Conservation (phyloP, 2,113 vertebrate species). For the Dicentrarchus labrax region DNA sequence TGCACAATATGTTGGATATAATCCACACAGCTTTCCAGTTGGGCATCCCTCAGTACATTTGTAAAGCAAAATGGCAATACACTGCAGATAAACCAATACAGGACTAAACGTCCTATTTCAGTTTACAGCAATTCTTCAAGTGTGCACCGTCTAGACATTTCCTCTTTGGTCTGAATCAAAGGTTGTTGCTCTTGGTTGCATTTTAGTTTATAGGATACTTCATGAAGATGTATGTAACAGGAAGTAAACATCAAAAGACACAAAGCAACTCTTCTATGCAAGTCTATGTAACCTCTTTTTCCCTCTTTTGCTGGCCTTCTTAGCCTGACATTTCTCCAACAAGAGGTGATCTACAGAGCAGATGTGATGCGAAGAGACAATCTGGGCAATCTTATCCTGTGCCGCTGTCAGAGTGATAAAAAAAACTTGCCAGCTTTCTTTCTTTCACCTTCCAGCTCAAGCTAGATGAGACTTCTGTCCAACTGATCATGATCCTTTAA, state of each 20-base stretch:
- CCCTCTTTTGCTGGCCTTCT: conserved; percentile 15
- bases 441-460: neutral
- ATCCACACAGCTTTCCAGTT: neutral
- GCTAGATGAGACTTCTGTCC: conserved; percentile 7
- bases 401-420: conserved; percentile 40
- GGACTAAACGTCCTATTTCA: neutral
- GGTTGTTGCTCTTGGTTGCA: conserved; percentile 20
- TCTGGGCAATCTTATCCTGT: conserved; percentile 37
- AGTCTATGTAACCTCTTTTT: conserved; percentile 13
- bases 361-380: conserved; percentile 62
- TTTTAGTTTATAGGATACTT: conserved; percentile 16
- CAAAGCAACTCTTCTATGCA: neutral
- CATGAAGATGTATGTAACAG: conserved; percentile 10
- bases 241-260: conserved; percentile 28
- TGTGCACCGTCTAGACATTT: neutral
- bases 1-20: neutral
- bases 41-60: neutral
- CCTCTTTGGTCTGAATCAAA: conserved; percentile 5
- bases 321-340: conserved; percentile 35
- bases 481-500: neutral
- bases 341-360: conserved; percentile 53
- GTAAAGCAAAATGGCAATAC: neutral
- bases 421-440: conserved; percentile 2
- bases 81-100: neutral
- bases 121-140: neutral